These are phyloP conservation scores for Ptyas mucosa DNA, from an alignment of 2,113 vertebrate species.

Conservation along the genomic window DNA sequence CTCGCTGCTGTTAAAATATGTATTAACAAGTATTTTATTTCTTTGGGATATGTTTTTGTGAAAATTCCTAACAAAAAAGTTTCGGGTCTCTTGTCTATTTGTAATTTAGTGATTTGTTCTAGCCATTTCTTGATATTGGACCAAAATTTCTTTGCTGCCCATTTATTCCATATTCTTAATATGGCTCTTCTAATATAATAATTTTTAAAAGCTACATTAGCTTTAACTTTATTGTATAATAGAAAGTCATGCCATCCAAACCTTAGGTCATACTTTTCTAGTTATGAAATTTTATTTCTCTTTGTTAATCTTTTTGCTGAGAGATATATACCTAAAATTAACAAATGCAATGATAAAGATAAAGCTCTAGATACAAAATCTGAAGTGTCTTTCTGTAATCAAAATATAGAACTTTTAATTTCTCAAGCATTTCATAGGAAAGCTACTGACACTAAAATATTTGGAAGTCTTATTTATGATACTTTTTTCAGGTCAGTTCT, in stretches of 20 bases:
- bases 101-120: too few species aligned
- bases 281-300: neutral
- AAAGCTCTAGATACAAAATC: neutral
- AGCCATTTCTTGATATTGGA: too few species aligned
- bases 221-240: neutral
- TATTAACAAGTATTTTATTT: too few species aligned
- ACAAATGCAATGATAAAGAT: neutral
- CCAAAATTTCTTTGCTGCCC: too few species aligned
- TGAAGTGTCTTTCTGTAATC: neutral
- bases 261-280: neutral
- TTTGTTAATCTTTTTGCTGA: neutral
- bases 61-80: too few species aligned
- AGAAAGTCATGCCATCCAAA: neutral
- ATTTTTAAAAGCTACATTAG: neutral
- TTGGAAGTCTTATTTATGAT: constrained; percentile 11
- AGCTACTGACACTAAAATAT: neutral
- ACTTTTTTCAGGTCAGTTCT: constrained; percentile 75
- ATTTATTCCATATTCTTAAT: neutral
- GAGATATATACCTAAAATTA: neutral
- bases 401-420: neutral
- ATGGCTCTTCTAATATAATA: neutral
- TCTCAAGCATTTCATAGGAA: neutral
- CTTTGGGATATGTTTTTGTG: too few species aligned
- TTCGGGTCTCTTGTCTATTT: too few species aligned
- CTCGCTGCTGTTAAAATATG: too few species aligned